These are phyloP conservation scores for Drosophila equinoxialis DNA, from an alignment of 1,140 invertebrate genomes.

Conservation along the genomic window DNA sequence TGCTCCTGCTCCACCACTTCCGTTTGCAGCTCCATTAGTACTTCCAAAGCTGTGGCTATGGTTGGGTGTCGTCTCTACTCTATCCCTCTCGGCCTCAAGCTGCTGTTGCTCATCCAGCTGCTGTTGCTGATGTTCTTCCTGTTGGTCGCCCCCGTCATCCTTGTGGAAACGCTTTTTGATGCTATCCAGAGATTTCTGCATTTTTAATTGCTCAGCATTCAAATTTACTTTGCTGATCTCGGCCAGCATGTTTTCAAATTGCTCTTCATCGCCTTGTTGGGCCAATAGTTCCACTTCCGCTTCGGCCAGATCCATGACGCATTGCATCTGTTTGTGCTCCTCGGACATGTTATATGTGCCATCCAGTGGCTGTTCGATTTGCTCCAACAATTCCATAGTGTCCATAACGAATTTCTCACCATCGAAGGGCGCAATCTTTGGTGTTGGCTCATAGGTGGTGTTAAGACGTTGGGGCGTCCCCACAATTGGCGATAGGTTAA, in stretches of 20 bases:
- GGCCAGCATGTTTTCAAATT: conserved; percentile 77
- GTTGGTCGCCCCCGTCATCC: conserved; percentile 30
- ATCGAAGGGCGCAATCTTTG: conserved; percentile 35
- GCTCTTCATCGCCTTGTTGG: conserved; percentile 74
- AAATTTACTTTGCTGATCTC: conserved; percentile 67
- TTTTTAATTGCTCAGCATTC: conserved; percentile 71
- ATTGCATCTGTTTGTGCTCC: conserved; percentile 68
- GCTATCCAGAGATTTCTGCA: conserved; percentile 76
- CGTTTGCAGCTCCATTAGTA: conserved; percentile 32
- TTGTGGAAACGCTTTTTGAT: conserved; percentile 75
- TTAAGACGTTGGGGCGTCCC: conserved; percentile 37
- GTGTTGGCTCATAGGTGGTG: conserved; percentile 35
- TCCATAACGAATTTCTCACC: conserved; percentile 47
- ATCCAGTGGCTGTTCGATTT: conserved; percentile 73
- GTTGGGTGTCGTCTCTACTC: conserved; percentile 23
- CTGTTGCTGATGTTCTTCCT: conserved; percentile 21
- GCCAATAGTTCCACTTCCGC: conserved; percentile 73
- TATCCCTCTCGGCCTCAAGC: conserved; percentile 11
- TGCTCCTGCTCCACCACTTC: not conserved
- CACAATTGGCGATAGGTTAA: conserved; percentile 76
- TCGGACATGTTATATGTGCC: conserved; percentile 54
- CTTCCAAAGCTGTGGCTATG: conserved; percentile 37
- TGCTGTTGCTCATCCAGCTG: not conserved
- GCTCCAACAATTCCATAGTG: conserved; percentile 65
- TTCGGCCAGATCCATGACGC: conserved; percentile 72